A percentile compares a stretch with the other conserved stretches of the same genome.
These are phyloP conservation scores for Zygogramma bicolorata DNA, from an alignment of 2,888 invertebrate genomes.

Conservation along the genomic window DNA sequence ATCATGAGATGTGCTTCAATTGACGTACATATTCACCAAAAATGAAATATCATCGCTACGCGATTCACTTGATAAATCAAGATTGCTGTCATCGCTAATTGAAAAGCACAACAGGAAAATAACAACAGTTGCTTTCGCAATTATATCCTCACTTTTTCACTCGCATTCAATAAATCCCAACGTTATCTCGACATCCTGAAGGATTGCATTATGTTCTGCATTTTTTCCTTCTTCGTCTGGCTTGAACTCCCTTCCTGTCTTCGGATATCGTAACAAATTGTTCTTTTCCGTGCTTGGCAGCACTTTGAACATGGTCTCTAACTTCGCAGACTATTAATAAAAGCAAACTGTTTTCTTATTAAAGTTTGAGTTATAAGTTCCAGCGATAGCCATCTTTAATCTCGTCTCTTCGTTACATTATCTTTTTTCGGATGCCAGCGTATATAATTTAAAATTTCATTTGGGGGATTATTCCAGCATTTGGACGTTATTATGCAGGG, in stretches of 20 bases:
- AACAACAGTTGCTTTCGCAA: not conserved
- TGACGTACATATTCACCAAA: not conserved
- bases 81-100: not conserved
- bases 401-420: constrained; percentile 64
- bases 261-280: constrained; percentile 55
- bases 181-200: constrained; percentile 3
- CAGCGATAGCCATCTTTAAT: constrained; percentile 66
- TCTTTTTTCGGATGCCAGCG: constrained; percentile 53
- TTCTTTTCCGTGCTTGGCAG: constrained; percentile 61
- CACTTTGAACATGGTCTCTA: constrained; percentile 60
- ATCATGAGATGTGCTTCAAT: not conserved
- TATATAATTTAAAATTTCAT: constrained; percentile 65
- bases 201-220: constrained; percentile 10
- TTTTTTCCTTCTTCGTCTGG: constrained; percentile 22
- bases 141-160: constrained; percentile 1
- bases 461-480: constrained; percentile 62
- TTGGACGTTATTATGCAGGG: constrained; percentile 14
- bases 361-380: constrained; percentile 66
- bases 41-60: not conserved
- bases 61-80: not conserved
- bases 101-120: constrained; percentile 1
- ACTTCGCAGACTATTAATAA: constrained; percentile 62
- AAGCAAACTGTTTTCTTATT: constrained; percentile 66
- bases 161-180: not conserved
- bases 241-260: constrained; percentile 27